Percentiles rank a stretch among this genome's conserved stretches.
Evolutionary conservation across 2,888 invertebrate genomes (phyloP).

Genomic region (Eutolmus rufibarbis): DNA sequence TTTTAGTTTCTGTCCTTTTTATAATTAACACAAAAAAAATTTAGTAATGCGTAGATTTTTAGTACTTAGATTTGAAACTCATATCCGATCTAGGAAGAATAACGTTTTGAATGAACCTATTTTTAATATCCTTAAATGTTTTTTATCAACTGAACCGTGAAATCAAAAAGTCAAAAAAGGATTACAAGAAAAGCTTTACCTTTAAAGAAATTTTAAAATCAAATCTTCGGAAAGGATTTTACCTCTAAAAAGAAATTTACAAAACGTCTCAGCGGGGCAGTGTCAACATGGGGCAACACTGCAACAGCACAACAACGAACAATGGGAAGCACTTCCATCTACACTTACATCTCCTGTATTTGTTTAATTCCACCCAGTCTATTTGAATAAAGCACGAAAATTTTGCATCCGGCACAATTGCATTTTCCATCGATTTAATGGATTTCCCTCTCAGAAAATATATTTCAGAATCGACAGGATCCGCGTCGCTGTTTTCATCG

Average conservation of each 20-base stretch:
- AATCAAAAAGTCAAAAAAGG: too few species aligned
- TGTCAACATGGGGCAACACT: not conserved
- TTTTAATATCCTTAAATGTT: too few species aligned
- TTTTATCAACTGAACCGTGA: too few species aligned
- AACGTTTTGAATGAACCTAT: too few species aligned
- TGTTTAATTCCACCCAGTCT: not conserved
- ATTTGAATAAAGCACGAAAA: not conserved
- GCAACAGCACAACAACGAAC: not conserved
- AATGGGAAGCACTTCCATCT: not conserved
- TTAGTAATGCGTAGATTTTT: too few species aligned
- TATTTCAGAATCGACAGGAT: not conserved
- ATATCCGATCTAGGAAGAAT: too few species aligned
- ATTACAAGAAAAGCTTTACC: not conserved
- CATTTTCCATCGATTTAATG: not conserved
- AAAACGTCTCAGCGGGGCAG: not conserved
- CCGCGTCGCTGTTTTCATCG: not conserved
- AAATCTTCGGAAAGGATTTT: not conserved
- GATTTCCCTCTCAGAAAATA: not conserved
- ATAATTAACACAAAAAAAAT: too few species aligned
- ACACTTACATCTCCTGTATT: not conserved
- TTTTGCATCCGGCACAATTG: not conserved
- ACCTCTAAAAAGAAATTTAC: not conserved
- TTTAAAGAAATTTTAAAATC: not conserved
- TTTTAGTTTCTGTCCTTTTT: too few species aligned
- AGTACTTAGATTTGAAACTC: too few species aligned